A percentile compares a stretch with the other conserved stretches of the same genome.
phyloP scores from a whole-genome alignment of 1,140 invertebrate species.

The Mamestra configurata region DNA sequence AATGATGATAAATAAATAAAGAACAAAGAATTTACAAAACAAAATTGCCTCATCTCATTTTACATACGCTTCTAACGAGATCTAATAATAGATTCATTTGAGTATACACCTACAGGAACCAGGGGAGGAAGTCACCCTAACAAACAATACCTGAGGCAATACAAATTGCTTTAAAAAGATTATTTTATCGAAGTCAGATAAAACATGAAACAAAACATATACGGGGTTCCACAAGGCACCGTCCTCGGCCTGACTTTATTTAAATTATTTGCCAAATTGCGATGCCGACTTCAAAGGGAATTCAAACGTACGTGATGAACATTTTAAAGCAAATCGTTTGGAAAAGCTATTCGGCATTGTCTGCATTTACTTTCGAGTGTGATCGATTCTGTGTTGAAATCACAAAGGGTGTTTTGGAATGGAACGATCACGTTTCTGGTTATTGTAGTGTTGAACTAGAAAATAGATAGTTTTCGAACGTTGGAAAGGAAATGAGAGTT shows the following conservation, averaged over 20 bases:
- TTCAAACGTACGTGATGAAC: slow-evolving; percentile 63
- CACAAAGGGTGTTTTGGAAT: slow-evolving; percentile 40
- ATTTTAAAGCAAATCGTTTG: slow-evolving; percentile 67
- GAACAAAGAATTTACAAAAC: background rate
- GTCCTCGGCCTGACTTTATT: slow-evolving; percentile 48
- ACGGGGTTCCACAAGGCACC: slow-evolving; percentile 7
- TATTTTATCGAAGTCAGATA: slow-evolving; percentile 18
- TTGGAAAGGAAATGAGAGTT: background rate
- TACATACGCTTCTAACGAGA: slow-evolving; percentile 18
- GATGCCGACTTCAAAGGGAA: slow-evolving; percentile 65
- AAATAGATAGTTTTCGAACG: background rate
- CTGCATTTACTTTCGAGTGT: slow-evolving; percentile 54
- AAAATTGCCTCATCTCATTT: slow-evolving; percentile 25
- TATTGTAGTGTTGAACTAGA: slow-evolving; percentile 12
- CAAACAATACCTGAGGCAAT: slow-evolving; percentile 2
- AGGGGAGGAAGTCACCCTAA: background rate
- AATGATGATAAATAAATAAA: slow-evolving; percentile 13
- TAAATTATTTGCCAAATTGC: slow-evolving; percentile 67
- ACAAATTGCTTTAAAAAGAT: slow-evolving; percentile 19
- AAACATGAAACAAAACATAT: slow-evolving; percentile 28
- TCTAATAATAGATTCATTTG: slow-evolving; percentile 33
- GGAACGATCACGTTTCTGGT: slow-evolving; percentile 44
- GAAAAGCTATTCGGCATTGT: slow-evolving; percentile 61
- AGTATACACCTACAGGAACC: background rate
- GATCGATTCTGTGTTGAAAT: slow-evolving; percentile 47